Percentiles rank a stretch among this genome's conserved stretches.
These are phyloP conservation scores for Ranitomeya imitator DNA, from an alignment of 2,113 vertebrate genomes.

Conservation along the genomic window DNA sequence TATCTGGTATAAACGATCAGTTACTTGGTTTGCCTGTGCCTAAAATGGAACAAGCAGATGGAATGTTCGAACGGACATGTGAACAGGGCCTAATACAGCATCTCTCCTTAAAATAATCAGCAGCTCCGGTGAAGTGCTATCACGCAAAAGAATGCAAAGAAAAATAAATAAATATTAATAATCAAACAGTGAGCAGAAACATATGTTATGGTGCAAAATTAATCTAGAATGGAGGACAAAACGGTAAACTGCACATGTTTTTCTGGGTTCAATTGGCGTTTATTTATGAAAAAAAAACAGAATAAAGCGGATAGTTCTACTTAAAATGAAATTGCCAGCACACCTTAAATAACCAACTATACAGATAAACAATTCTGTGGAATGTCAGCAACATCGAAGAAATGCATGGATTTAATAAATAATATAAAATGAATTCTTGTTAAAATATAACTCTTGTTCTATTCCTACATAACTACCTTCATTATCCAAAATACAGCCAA, in stretches of 20 bases:
- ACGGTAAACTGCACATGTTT: constrained; percentile 14
- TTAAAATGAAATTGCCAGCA: constrained; percentile 59
- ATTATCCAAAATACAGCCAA: constrained; percentile 69
- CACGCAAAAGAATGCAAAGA: background rate
- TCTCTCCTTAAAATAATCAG: background rate
- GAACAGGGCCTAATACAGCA: background rate
- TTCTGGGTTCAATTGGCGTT: background rate
- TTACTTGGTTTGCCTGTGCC: too few relatives aligned
- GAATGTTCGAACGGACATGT: too few relatives aligned
- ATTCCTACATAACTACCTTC: constrained; percentile 67
- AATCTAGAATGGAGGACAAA: constrained; percentile 10
- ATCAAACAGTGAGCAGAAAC: background rate
- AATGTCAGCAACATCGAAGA: constrained; percentile 67
- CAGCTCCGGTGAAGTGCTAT: background rate
- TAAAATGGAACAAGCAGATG: too few relatives aligned
- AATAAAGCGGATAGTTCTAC: constrained; percentile 67
- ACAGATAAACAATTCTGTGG: constrained; percentile 63
- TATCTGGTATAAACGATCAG: too few relatives aligned
- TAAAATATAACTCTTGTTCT: constrained; percentile 74
- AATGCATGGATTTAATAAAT: constrained; percentile 74
- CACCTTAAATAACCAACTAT: constrained; percentile 65
- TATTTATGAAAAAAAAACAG: constrained; percentile 63
- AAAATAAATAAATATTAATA: background rate
- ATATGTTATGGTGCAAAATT: background rate
- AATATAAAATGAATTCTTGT: constrained; percentile 72